Evolutionary conservation across 2,113 vertebrate species (phyloP), one percentile per base, ranked within the genome.

Genomic region (Seriola dumerili): DNA sequence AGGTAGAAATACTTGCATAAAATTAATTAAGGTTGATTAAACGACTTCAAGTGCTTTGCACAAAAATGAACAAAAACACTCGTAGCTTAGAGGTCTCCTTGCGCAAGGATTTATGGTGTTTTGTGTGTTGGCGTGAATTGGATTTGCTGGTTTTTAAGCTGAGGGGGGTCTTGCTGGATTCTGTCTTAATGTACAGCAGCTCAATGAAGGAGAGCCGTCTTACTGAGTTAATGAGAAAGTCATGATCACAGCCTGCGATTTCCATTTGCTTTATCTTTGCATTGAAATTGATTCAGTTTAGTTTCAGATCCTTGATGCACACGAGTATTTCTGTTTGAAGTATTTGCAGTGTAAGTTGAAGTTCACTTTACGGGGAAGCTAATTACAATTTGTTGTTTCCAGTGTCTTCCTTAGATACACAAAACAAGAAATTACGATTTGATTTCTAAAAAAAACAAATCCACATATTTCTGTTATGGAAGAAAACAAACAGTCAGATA

Each of bases 21-120:
- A 83, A 85, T 83, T 54, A 87, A 91, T 86, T 85, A 81, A 77
- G 34, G 63, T 62, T 76, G 64, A 86, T 86, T 84, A 69, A 92
- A 85, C 72, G 36, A 6, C 83, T 84, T 66, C 46, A 72, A 63
- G 82, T 36, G 40, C 73, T 80, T 77, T 84, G 46, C 63, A 63
- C 54, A 65, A 57, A 77, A 67, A 70, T 70, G 59, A 76, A 50
- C 50, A n/a, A 72, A 73, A 61, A 2, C 69, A 78, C 29, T 10
- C n/a, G 57, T 36, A 44, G 68, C 67, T 81, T 44, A 3, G 42
- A 80, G 29, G 73, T 36, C 19, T 83, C 12, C 77, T 63, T 79
- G 62, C 71, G 66, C 25, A 16, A 73, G 44, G 59, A 76, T 76
- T 78, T 44, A 54, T 68, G 8, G 42, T 12, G 44, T 67, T 72